Percentiles rank a stretch among this genome's conserved stretches.
Conservation (phyloP, 2,888 invertebrate genomes). For the Erannis defoliaria region DNA sequence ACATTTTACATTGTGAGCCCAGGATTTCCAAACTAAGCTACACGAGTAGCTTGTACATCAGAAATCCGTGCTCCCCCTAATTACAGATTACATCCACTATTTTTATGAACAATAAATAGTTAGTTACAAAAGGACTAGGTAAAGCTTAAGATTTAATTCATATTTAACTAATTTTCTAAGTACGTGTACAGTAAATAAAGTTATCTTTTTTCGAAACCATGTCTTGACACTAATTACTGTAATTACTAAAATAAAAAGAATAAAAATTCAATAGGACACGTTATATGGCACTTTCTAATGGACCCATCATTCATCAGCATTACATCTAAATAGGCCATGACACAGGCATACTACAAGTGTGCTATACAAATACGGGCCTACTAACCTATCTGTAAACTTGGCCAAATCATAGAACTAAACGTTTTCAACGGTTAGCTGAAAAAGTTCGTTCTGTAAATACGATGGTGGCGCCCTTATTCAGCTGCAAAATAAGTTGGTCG, state of each 20-base stretch:
- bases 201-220: background rate
- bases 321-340: constrained; percentile 21
- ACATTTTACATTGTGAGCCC: no score
- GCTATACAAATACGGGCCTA: background rate
- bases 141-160: no score
- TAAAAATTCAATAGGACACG: background rate
- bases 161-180: no score
- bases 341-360: constrained; percentile 35
- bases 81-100: no score
- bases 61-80: no score
- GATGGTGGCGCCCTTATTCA: background rate
- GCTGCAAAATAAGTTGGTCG: background rate
- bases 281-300: constrained; percentile 11
- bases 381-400: background rate
- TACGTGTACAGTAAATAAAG: no score
- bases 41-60: no score
- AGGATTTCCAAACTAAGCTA: no score
- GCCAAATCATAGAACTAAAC: background rate
- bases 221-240: constrained; percentile 17
- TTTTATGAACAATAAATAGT: no score
- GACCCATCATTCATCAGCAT: constrained; percentile 16
- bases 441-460: background rate
- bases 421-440: background rate
- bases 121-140: no score
- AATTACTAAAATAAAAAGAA: constrained; percentile 1